Base-by-base conservation (phyloP, 2,888 invertebrate species). In the Ypsolopha scabrella region DNA sequence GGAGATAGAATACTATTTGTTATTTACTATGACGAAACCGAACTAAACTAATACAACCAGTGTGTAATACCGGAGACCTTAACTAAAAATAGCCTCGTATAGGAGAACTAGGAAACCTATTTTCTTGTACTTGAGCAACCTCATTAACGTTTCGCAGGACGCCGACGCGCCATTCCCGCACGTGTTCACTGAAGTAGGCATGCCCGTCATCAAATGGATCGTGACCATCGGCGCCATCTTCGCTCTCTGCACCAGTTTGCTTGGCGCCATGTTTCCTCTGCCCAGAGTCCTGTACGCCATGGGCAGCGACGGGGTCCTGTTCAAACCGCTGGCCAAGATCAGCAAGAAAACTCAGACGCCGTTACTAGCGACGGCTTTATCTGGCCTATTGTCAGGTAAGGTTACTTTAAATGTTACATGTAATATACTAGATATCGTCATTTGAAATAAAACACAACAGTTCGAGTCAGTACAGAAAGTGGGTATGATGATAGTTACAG, bases 201-300 rank as follows among this genome's bases (percentile, higher is more conserved):
- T 95, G 91, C 88, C 89, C 0, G 87, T 90, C 1, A 90, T 97
- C 53, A 94, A 93, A 72, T 96, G 95, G 92, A 91, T 98, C 48
- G 97, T 98, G 1, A 94, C 96, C 0, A 85, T 95, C 49, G 98
- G 98, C 1, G 97, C 98, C 1, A 89, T 98, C 36, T 95, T 95
- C 73, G 98, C 97, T 0, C 88, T 98, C 6, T 95, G 94, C 68
- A 96, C 97, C 1, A 95, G 93, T 60, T 80, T 96, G 51, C 82
- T 96, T 41, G 96, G 96, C 0, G 93, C 94, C 38, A 94, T 96
- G 90, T 97, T 95, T 74, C 95, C 96, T 0, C 74, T 97, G 54
- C 96, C 97, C 0, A 86, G 97, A 9, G 92, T 96, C 38, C 87
- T 97, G 11, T 97, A 97, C 67, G 95, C 96, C 37, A 97, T 97